Evolutionary conservation across 2,113 vertebrate species (phyloP).

Genomic region (Solea solea): DNA sequence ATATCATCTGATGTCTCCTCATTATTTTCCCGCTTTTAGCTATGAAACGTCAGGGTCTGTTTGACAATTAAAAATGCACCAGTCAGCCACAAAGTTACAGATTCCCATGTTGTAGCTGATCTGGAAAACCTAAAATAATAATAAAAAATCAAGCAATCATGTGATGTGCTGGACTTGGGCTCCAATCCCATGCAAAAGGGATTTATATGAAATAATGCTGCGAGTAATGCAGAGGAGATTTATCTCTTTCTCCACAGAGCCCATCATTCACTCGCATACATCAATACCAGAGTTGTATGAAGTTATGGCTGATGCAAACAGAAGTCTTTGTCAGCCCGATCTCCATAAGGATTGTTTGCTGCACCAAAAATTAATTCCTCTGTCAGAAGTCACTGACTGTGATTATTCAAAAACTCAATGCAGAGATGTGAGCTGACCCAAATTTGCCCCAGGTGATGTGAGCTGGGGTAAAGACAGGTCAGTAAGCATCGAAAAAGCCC

Average conservation of each 20-base stretch:
- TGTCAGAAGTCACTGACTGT: not conserved
- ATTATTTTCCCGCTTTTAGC: constrained; percentile 8
- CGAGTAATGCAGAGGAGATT: not conserved
- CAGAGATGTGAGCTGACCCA: not conserved
- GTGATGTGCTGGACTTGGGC: not conserved
- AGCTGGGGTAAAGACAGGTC: constrained; percentile 1
- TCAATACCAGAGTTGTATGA: not conserved
- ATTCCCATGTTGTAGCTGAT: not conserved
- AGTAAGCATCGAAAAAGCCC: not conserved
- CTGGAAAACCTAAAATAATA: not conserved
- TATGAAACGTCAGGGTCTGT: not conserved
- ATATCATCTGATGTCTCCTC: not conserved
- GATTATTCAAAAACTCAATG: constrained; percentile 4
- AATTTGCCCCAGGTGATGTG: not conserved
- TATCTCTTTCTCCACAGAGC: not conserved
- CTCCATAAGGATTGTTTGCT: not conserved
- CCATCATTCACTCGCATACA: not conserved
- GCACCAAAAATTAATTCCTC: not conserved
- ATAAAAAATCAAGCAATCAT: not conserved
- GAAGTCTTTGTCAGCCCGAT: constrained; percentile 6
- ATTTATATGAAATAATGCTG: not conserved
- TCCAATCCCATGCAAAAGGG: not conserved
- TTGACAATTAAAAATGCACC: not conserved
- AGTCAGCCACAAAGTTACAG: not conserved
- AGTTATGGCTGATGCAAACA: not conserved